A percentile compares a stretch with the other conserved stretches of the same genome.
phyloP scores from a whole-genome alignment of 2,888 invertebrate species.

The Pheosia tremula region DNA sequence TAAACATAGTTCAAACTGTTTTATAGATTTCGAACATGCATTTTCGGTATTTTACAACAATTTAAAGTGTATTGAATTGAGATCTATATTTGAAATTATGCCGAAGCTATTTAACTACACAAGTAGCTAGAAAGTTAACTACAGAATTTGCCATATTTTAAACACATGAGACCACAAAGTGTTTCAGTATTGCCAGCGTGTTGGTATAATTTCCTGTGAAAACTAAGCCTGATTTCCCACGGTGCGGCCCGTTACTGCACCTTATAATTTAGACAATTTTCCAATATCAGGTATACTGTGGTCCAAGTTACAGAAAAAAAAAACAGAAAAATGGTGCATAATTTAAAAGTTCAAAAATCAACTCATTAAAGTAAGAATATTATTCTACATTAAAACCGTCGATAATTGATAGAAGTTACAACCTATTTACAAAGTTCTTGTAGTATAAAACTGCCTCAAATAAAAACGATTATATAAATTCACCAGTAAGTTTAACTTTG shows the following conservation, averaged over 20 bases:
- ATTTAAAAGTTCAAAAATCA: no score
- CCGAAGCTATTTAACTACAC: constrained; percentile 11
- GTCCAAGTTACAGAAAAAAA: constrained; percentile 32
- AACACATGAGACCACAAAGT: constrained; percentile 35
- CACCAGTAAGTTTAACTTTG: no score
- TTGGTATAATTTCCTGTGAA: constrained; percentile 61
- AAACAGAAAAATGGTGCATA: constrained; percentile 10
- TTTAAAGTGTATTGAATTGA: neutral
- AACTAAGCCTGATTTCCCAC: constrained; percentile 77
- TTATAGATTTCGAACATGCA: no score
- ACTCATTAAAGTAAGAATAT: no score
- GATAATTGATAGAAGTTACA: no score
- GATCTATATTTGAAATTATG: neutral
- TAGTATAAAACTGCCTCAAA: no score
- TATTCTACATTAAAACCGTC: no score
- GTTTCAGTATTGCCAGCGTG: constrained; percentile 39
- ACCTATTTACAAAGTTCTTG: no score
- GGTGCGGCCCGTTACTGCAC: constrained; percentile 67
- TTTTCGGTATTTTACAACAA: no score
- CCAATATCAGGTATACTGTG: constrained; percentile 68
- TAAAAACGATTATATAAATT: no score
- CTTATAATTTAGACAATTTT: constrained; percentile 83
- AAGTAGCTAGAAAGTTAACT: constrained; percentile 5
- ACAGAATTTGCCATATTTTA: constrained; percentile 17
- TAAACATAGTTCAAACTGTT: no score